Base-by-base conservation (phyloP, 2,888 invertebrate genomes). In the Lasioglossum pauxillum region DNA sequence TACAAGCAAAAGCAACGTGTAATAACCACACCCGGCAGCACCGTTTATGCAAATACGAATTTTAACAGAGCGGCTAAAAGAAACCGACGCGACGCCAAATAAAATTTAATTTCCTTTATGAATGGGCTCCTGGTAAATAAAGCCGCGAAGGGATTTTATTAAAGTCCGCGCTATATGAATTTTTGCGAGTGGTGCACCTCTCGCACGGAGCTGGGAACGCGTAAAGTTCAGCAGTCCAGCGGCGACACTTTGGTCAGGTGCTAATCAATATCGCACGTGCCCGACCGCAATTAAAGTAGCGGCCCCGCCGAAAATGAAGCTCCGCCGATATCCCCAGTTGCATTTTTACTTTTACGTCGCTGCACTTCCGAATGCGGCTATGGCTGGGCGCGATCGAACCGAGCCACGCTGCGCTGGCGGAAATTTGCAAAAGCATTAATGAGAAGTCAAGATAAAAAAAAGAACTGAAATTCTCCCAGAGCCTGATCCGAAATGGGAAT, bases 241-340 rank as follows among this genome's bases (percentile, higher is more conserved):
- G 27, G 27, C 27, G 60, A 60, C 60, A 60, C n/a, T 60, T 60
- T 60, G 60, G 60, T 27, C 60, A 60, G 60, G 60, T 60, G 60
- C 27, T 60, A 60, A 60, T 60, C 60, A 60, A 60, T 60, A 60
- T 60, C n/a, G 27, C 60, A 27, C 60, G 60, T 60, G 60, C 60
- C 27, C 60, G 60, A 27, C 60, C n/a, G 60, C 60, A 60, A 60
- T 60, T 60, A 60, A 60, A 53, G 23, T 23, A 23, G 2, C 8
- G 53, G 23, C 0, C 53, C 0, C 53, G 53, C 23, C 23, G 23
- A 49, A 23, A 49, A 49, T 23, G 49, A 49, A 23, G 23, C 49
- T 23, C 49, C 49, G 8, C 2, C 8, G 53, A 53, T 53, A 53
- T 23, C 23, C 23, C 53, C 53, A 23, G 23, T 53, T 8, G 53